Conservation (phyloP, 2,113 vertebrate genomes). For the Tonatia bakeri region DNA sequence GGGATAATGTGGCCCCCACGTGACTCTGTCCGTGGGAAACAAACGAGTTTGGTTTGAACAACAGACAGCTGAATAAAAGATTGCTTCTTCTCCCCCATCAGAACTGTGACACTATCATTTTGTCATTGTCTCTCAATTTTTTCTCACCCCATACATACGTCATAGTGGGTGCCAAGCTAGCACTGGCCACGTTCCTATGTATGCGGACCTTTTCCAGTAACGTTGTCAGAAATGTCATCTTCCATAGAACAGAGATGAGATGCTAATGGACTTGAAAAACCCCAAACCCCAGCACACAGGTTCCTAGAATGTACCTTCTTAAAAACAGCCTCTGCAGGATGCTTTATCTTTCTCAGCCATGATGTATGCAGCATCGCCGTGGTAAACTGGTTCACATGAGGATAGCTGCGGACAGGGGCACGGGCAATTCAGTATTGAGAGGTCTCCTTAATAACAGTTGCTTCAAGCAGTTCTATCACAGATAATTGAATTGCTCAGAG, state of each 20-base stretch:
- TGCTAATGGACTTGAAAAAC: not conserved
- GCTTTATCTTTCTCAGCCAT: conserved; percentile 44
- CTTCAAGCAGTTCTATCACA: not conserved
- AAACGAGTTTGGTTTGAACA: not conserved
- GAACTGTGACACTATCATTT: not conserved
- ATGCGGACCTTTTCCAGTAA: not conserved
- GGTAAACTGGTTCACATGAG: conserved; percentile 49
- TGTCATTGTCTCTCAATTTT: not conserved
- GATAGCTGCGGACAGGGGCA: conserved; percentile 26
- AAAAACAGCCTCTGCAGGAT: not conserved
- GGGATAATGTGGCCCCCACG: not conserved
- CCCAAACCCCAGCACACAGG: not conserved
- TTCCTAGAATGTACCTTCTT: conserved; percentile 32
- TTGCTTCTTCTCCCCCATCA: not conserved
- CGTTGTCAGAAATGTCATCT: not conserved
- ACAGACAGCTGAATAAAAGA: not conserved
- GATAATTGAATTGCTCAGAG: conserved; percentile 51
- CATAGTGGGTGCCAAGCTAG: not conserved
- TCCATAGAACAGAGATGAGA: conserved; percentile 18
- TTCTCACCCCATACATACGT: not conserved
- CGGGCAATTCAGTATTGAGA: conserved; percentile 46
- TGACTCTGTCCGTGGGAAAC: not conserved
- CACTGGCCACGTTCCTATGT: not conserved
- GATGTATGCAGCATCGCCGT: not conserved
- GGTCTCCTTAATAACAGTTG: not conserved